These are phyloP conservation scores for Thinocorus orbignyianus DNA, from an alignment of 2,113 vertebrate species.

Conservation along the genomic window DNA sequence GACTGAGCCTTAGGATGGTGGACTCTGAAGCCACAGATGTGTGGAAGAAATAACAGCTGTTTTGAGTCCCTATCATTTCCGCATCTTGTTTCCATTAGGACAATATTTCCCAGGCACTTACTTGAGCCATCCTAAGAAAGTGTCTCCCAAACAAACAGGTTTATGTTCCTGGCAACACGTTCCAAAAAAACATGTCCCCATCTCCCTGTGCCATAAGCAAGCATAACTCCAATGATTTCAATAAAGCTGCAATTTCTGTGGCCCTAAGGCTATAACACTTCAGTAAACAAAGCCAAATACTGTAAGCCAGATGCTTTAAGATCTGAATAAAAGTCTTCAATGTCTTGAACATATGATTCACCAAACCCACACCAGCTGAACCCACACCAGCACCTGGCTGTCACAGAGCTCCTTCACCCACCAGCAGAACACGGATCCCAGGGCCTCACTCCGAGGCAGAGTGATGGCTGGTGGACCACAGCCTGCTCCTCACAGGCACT, in stretches of 20 bases:
- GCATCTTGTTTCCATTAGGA: not conserved
- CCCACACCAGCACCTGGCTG: not conserved
- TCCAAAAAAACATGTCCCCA: not conserved
- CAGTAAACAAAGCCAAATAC: conserved; percentile 37
- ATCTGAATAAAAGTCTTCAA: not conserved
- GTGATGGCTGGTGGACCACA: not conserved
- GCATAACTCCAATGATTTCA: conserved; percentile 24
- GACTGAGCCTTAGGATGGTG: not conserved
- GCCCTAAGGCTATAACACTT: conserved; percentile 32
- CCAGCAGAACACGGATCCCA: not conserved
- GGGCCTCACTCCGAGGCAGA: not conserved
- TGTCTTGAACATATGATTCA: not conserved
- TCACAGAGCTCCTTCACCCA: not conserved
- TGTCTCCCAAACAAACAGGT: conserved; percentile 20
- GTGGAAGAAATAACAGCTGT: not conserved
- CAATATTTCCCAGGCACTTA: not conserved
- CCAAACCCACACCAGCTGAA: not conserved
- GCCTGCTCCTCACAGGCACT: not conserved
- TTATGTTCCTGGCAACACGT: not conserved
- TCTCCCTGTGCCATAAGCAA: conserved; percentile 38
- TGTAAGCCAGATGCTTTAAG: conserved; percentile 32
- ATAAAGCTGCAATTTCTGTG: conserved; percentile 39
- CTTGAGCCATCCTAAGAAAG: conserved; percentile 8
- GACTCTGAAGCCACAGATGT: not conserved
- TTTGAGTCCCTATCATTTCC: not conserved